Base-by-base conservation (phyloP, 53 echinoderm and acorn worm species). In the Arbacia lixula region DNA sequence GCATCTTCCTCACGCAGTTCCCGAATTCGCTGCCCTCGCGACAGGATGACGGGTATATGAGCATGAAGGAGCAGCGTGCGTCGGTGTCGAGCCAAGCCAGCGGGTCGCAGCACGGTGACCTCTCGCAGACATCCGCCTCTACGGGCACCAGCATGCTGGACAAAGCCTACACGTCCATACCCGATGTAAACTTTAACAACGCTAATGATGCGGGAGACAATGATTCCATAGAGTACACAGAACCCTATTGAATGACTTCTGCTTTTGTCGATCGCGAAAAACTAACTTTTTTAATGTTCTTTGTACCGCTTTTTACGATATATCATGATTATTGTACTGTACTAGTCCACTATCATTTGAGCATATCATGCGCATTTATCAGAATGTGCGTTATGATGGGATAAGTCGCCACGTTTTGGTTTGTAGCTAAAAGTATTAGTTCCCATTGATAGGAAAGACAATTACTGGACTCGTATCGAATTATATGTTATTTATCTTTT, bases 1-100 rank as follows among this genome's bases (percentile, higher is more conserved):
- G 79, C 50, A 87, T 83, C 36, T 75, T 87, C 37, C 50, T 91
- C 46, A 89, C 75, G 31, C 67, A 85, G 32, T 85, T 85, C 41
- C 85, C 85, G 22, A 76, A 85, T 56, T 85, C 89, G 2, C 66
- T 90, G 60, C 83, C 90, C 6, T 41, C 85, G 53, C 85, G 85
- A 39, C 92, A 95, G 20, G 95, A 95, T 43, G 95, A 95, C 64
- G 95, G 95, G 1, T 95, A 95, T 76, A 95, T 95, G 95, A 95
- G 95, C 49, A 95, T 95, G 95, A 95, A 90, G 72, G 95, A 95
- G 63, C 90, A 90, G 3, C 77, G 90, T 46, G 85, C 92, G 55
- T 95, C 95, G 12, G 90, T 89, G 30, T 87, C 85, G 11, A 90
- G 95, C 66, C 92, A 86, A 53, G 92, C 88, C 27, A 92, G 92